A percentile compares a stretch with the other conserved stretches of the same genome.
Evolutionary conservation across 2,888 invertebrate species (phyloP).

Genomic region (Patella caerulea): DNA sequence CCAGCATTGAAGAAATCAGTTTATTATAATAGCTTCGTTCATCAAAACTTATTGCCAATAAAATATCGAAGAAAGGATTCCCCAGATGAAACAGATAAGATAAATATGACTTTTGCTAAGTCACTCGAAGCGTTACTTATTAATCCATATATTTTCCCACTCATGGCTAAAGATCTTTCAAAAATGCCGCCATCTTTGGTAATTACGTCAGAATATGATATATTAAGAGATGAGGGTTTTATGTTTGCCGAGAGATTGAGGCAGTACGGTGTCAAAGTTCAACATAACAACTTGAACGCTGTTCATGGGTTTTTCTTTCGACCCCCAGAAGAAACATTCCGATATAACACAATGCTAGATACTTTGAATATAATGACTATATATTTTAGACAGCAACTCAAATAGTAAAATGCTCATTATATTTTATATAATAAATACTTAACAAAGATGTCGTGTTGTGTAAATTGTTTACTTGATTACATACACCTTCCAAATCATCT

Average conservation of each 20-base stretch:
- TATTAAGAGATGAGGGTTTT: constrained; percentile 67
- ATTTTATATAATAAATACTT: too few relatives aligned
- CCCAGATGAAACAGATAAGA: not conserved
- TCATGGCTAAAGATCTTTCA: constrained; percentile 56
- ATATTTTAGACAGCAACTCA: too few relatives aligned
- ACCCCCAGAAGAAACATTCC: too few relatives aligned
- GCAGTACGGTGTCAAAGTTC: constrained; percentile 50
- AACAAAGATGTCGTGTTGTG: too few relatives aligned
- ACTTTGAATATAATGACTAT: too few relatives aligned
- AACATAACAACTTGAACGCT: too few relatives aligned
- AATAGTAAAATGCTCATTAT: too few relatives aligned
- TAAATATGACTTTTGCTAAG: constrained; percentile 18
- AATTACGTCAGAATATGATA: constrained; percentile 66
- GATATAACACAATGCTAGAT: too few relatives aligned
- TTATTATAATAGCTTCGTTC: constrained; percentile 25
- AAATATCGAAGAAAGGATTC: constrained; percentile 5
- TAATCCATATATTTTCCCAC: constrained; percentile 57
- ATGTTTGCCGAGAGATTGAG: constrained; percentile 62
- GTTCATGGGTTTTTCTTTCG: too few relatives aligned
- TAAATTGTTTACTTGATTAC: too few relatives aligned
- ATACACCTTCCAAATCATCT: too few relatives aligned
- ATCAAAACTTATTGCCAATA: constrained; percentile 23
- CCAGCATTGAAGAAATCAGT: constrained; percentile 33
- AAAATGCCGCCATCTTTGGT: constrained; percentile 63
- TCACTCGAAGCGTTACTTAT: constrained; percentile 31